A percentile compares a stretch with the other conserved stretches of the same genome.
Conservation (phyloP, 2,888 invertebrate genomes). For the Serripes groenlandicus region DNA sequence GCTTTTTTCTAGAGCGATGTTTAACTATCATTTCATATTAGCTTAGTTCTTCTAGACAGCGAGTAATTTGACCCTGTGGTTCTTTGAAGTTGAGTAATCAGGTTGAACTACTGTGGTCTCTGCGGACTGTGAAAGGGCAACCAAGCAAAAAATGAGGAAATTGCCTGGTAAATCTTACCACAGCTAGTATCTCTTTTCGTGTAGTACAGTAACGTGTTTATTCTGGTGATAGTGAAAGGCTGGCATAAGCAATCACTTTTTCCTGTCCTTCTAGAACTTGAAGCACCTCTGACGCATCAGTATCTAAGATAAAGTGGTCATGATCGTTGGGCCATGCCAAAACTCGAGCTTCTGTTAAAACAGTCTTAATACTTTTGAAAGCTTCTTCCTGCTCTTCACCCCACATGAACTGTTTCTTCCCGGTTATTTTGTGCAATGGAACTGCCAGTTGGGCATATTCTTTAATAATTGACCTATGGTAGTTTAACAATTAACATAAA, state of each 20-base stretch:
- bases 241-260: constrained; percentile 55
- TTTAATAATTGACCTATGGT: not conserved
- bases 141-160: constrained; percentile 63
- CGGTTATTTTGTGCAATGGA: constrained; percentile 34
- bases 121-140: constrained; percentile 43
- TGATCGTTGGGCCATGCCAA: constrained; percentile 46
- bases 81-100: constrained; percentile 64
- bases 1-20: not conserved
- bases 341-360: constrained; percentile 37
- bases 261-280: constrained; percentile 64
- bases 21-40: constrained; percentile 1
- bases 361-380: constrained; percentile 14
- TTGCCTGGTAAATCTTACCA: constrained; percentile 56
- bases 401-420: constrained; percentile 40
- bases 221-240: constrained; percentile 44
- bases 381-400: constrained; percentile 25
- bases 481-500: not conserved
- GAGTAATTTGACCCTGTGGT: constrained; percentile 57
- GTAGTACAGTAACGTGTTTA: constrained; percentile 67
- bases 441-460: not conserved
- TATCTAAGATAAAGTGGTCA: constrained; percentile 58
- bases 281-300: constrained; percentile 60
- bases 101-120: constrained; percentile 59
- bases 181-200: constrained; percentile 56
- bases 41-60: constrained; percentile 64